Evolutionary conservation across 2,888 invertebrate genomes (phyloP).

Genomic region (Lithosia quadra): DNA sequence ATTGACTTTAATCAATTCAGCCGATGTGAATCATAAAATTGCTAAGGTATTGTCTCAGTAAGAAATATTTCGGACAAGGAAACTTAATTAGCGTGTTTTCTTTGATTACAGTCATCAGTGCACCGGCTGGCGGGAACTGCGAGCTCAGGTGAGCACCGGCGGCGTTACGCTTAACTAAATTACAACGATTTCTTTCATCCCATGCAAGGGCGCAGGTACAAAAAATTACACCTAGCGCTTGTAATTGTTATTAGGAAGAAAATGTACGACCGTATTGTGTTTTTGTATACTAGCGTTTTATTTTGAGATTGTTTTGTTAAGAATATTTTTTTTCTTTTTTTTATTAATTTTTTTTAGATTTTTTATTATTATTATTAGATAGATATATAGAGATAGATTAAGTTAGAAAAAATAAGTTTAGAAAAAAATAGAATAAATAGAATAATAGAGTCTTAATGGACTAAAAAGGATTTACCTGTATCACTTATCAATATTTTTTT

Average conservation of each 20-base stretch:
- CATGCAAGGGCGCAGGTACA: slow-evolving; percentile 61
- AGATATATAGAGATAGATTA: too few relatives aligned
- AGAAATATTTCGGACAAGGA: slow-evolving; percentile 74
- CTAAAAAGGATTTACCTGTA: too few relatives aligned
- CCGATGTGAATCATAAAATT: slow-evolving; percentile 50
- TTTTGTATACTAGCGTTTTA: neutral
- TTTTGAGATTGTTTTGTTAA: neutral
- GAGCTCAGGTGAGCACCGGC: slow-evolving; percentile 76
- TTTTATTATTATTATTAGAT: too few relatives aligned
- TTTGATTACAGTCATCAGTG: slow-evolving; percentile 85
- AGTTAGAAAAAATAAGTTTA: too few relatives aligned
- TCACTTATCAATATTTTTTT: too few relatives aligned
- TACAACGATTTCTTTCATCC: slow-evolving; percentile 74
- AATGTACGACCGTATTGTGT: slow-evolving; percentile 9
- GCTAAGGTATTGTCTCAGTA: slow-evolving; percentile 45
- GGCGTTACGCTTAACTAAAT: slow-evolving; percentile 73
- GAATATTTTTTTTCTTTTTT: neutral
- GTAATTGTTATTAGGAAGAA: slow-evolving; percentile 36
- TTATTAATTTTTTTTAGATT: too few relatives aligned
- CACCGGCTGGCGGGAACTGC: slow-evolving; percentile 79
- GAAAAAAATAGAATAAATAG: too few relatives aligned
- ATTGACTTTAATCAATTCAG: slow-evolving; percentile 39
- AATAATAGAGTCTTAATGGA: too few relatives aligned
- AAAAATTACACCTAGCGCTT: slow-evolving; percentile 58
- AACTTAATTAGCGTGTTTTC: slow-evolving; percentile 85